These are phyloP conservation scores for Agrotis puta DNA, from an alignment of 2,888 invertebrate genomes.

Conservation along the genomic window DNA sequence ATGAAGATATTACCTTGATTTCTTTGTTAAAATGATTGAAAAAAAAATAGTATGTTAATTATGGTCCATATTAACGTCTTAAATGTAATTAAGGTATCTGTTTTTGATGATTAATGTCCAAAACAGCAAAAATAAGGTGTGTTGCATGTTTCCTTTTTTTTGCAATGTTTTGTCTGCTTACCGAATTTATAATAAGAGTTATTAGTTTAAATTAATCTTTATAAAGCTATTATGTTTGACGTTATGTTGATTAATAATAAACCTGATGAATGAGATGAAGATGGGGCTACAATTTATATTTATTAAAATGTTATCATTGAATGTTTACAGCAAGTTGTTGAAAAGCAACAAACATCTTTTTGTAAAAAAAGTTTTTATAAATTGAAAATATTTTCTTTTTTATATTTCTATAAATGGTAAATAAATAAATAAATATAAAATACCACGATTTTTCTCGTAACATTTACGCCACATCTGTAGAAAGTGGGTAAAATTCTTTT, in stretches of 20 bases:
- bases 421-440: too few relatives aligned
- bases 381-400: slow-evolving; percentile 46
- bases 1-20: slow-evolving; percentile 49
- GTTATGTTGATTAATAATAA: slow-evolving; percentile 60
- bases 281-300: slow-evolving; percentile 39
- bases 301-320: slow-evolving; percentile 34
- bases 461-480: slow-evolving; percentile 63
- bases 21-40: slow-evolving; percentile 23
- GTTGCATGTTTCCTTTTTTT: slow-evolving; percentile 50
- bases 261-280: slow-evolving; percentile 50
- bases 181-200: slow-evolving; percentile 60
- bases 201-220: slow-evolving; percentile 64
- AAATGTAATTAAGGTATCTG: slow-evolving; percentile 53
- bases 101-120: slow-evolving; percentile 58
- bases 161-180: slow-evolving; percentile 38
- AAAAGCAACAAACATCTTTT: slow-evolving; percentile 12
- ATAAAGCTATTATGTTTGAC: slow-evolving; percentile 59
- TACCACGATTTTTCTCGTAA: slow-evolving; percentile 58
- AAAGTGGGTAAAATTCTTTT: slow-evolving; percentile 66
- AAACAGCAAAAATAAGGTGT: slow-evolving; percentile 51
- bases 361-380: too few relatives aligned
- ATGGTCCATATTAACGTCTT: slow-evolving; percentile 56
- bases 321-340: slow-evolving; percentile 19
- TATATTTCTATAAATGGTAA: slow-evolving; percentile 36
- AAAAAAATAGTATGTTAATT: slow-evolving; percentile 55